Base-by-base conservation (phyloP, 2,113 vertebrate species). In the Gulo gulo region DNA sequence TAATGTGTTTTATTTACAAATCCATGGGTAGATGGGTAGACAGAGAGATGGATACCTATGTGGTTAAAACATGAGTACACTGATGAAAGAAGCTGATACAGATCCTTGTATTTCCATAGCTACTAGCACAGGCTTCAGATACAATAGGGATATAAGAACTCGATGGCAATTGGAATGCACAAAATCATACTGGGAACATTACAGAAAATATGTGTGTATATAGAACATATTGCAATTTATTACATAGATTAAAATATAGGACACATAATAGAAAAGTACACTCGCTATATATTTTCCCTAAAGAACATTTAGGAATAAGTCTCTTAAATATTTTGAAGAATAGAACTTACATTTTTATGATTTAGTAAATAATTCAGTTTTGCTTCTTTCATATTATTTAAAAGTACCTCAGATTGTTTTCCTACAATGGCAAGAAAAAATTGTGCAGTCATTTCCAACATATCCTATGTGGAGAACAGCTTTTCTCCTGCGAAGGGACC, bases 241-340 rank as follows among this genome's bases (percentile, higher is more conserved):
- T 93, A 24, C 7, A 34, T 86, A 23, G 74, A 89, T 86, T 92
- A 92, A 73, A 74, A 50, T 84, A 67, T 36, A 89, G 82, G 79
- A 45, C 21, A 42, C 10, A 59, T 73, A 91, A 69, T 69, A 31
- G 1, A 7, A 91, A 91, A 85, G 74, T 61, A 5, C 6, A 87
- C 16, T 82, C 79, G 20, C 8, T 76, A 15, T 80, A 15, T 39
- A 34, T 91, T 97, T 83, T 61, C 29, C 34, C 59, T 88, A 82
- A 94, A 65, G 71, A 73, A n/a, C 11, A 16, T 80, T 63, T 94
- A 65, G 15, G 39, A 90, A 61, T 94, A 55, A 18, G 55, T 69
- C 9, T 83, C 71, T 96, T 71, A 61, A 85, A 91, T 36, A 90
- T 23, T 52, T 86, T 96, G 57, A 95, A 91, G 59, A 88, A 39